Base-by-base conservation (phyloP, 2,888 invertebrate genomes). In the Protonemura montana region DNA sequence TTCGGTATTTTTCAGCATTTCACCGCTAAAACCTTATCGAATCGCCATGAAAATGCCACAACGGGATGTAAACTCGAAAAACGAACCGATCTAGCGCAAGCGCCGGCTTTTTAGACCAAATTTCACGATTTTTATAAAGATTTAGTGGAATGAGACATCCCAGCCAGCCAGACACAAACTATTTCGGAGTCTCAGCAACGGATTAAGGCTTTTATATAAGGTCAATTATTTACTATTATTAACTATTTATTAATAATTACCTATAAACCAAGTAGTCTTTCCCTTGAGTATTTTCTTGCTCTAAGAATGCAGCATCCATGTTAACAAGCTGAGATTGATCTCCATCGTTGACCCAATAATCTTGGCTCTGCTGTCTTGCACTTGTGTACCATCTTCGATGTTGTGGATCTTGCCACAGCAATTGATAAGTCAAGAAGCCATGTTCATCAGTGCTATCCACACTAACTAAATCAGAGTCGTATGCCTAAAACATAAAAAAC, bases 301-400 rank as follows among this genome's bases (percentile, higher is more conserved):
- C 89, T 87, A 97, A 93, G 91, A 97, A 97, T 0, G 97, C 95
- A 91, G 96, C 96, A 88, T 97, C 97, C 90, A 97, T 93, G 88
- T 96, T 95, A 10, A 94, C 92, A 85, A 98, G 91, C 88, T 95
- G 95, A 0, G 95, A 94, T n/a, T 95, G 95, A 91, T 98, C 98
- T 0, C 92, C 94, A 89, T 97, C 97, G 91, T 97, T 98, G 0
- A 94, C 92, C 96, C 97, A 98, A 89, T 94, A 95, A 35, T 95
- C 95, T 0, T 95, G 94, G 0, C 94, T 93, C 85, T 94, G 94
- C 90, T 96, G 95, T 86, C 94, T 94, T 0, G 96, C 95, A 82
- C 97, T 96, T 29, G 97, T 94, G 90, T 97, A 98, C 97, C 98
- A 98, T 5, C 94, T 93, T 87, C 96, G 94, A 90, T 97, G 97